These are phyloP conservation scores for Triplophysa bombifrons DNA, from an alignment of 2,797 vertebrate genomes.

Conservation along the genomic window DNA sequence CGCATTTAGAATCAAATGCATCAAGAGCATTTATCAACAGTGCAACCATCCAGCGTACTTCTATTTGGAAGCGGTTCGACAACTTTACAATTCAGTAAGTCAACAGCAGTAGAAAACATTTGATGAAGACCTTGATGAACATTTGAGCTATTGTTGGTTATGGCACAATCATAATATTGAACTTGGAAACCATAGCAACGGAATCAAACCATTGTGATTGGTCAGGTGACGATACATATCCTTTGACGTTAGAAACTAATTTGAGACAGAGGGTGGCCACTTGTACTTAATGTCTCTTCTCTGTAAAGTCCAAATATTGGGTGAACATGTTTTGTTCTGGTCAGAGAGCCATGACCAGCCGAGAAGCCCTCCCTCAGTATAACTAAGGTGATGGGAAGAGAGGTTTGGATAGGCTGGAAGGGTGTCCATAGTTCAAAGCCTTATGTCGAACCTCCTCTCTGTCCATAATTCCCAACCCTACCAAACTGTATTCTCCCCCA, in stretches of 20 bases:
- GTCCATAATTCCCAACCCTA: constrained; percentile 70
- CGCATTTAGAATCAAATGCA: neutral
- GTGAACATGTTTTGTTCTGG: constrained; percentile 16
- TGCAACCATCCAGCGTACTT: neutral
- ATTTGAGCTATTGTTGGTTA: constrained; percentile 25
- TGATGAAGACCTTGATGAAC: neutral
- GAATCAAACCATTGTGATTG: constrained; percentile 35
- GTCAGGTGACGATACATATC: constrained; percentile 34
- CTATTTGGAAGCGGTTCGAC: constrained; percentile 12
- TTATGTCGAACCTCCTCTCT: constrained; percentile 50
- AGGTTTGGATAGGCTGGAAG: constrained; percentile 5
- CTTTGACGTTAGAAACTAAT: constrained; percentile 33
- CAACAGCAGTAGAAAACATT: constrained; percentile 29
- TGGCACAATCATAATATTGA: constrained; percentile 38
- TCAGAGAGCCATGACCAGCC: constrained; percentile 12
- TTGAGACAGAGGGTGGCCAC: constrained; percentile 11
- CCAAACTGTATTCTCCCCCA: constrained; percentile 93
- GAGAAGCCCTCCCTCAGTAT: constrained; percentile 18
- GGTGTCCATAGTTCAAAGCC: constrained; percentile 44
- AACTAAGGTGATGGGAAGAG: constrained; percentile 13
- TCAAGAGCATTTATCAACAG: constrained; percentile 15
- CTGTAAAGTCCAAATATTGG: constrained; percentile 6
- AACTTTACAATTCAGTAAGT: constrained; percentile 42
- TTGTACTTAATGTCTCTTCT: constrained; percentile 26
- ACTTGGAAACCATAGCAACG: constrained; percentile 31